Conservation (phyloP, 2,797 vertebrate species). For the Girardinus metallicus region DNA sequence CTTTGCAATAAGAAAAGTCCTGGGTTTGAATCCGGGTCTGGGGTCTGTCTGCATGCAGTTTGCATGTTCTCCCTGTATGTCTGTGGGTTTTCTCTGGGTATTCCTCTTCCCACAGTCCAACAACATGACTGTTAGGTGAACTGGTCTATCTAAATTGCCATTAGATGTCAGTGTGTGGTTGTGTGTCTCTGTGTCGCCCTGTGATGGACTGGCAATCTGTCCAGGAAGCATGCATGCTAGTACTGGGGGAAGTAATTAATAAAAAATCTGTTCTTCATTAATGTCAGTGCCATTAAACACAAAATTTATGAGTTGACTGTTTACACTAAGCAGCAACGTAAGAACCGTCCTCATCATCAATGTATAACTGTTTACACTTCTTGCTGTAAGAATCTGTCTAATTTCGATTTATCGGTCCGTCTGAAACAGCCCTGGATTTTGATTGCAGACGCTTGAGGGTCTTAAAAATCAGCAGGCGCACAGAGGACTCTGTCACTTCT, state of each 20-base stretch:
- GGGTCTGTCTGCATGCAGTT: background rate
- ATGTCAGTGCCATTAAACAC: background rate
- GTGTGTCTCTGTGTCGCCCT: background rate
- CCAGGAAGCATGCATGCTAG: background rate
- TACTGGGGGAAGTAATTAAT: background rate
- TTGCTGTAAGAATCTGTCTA: conserved; percentile 13
- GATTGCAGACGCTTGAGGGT: conserved; percentile 37
- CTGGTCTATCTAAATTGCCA: background rate
- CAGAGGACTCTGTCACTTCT: conserved; percentile 30
- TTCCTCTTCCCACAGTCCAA: background rate
- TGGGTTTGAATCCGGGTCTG: background rate
- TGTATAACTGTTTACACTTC: background rate
- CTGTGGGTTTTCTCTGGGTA: background rate
- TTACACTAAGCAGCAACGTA: background rate
- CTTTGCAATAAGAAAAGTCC: background rate
- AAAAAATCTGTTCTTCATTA: background rate
- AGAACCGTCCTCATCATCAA: background rate
- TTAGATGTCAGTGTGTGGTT: background rate
- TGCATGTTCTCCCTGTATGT: background rate
- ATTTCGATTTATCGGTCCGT: conserved; percentile 13
- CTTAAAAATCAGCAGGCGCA: conserved; percentile 23
- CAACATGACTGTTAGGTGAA: background rate
- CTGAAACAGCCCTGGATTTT: conserved; percentile 35
- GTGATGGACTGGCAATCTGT: background rate
- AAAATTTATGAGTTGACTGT: background rate